Conservation (phyloP, 2,797 vertebrate genomes). For the Catostomus latipinnis region DNA sequence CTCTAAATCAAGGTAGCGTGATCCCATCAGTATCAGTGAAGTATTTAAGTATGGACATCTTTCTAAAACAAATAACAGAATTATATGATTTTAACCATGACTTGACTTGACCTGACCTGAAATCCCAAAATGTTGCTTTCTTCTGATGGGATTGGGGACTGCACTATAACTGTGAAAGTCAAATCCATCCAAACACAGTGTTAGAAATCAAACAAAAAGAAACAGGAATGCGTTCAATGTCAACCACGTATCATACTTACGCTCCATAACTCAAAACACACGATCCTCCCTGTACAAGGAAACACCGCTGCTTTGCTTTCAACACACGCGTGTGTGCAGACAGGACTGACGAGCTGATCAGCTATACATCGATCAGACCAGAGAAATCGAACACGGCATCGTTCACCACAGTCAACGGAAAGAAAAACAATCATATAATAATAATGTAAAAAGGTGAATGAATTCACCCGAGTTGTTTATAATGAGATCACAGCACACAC, state of each 20-base stretch:
- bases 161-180: slow-evolving; percentile 4
- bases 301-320: background rate
- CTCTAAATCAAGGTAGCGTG: background rate
- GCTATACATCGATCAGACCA: background rate
- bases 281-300: background rate
- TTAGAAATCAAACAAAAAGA: background rate
- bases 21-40: background rate
- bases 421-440: no score
- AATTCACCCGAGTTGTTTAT: no score
- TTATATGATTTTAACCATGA: background rate
- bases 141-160: slow-evolving; percentile 1
- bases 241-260: slow-evolving; percentile 10
- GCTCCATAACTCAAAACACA: slow-evolving; percentile 17
- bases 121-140: slow-evolving; percentile 29
- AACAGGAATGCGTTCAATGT: background rate
- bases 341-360: background rate
- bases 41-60: background rate
- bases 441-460: background rate
- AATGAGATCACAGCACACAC: no score
- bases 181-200: background rate
- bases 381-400: background rate
- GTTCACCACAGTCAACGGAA: background rate
- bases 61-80: background rate
- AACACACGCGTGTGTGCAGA: background rate
- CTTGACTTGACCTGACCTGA: slow-evolving; percentile 20